phyloP scores from a whole-genome alignment of 1,140 invertebrate species.

The Drosophila auraria region DNA sequence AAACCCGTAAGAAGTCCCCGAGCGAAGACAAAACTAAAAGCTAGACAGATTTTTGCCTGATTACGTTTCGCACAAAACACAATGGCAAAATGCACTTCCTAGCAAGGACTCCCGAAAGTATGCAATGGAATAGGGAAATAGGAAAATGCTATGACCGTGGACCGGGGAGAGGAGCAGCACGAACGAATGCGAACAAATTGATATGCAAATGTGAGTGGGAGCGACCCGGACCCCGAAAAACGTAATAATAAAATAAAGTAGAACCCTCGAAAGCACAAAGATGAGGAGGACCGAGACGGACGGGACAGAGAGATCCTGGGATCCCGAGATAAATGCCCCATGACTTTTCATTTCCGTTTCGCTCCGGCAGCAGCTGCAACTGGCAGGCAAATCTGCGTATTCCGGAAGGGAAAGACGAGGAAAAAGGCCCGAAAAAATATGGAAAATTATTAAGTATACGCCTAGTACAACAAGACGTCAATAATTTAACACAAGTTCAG shows the following conservation, averaged over 20 bases:
- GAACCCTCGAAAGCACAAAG: slow-evolving; percentile 16
- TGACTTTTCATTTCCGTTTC: slow-evolving; percentile 69
- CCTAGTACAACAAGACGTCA: slow-evolving; percentile 61
- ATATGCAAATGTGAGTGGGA: slow-evolving; percentile 73
- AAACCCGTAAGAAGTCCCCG: slow-evolving; percentile 15
- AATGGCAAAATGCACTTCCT: slow-evolving; percentile 56
- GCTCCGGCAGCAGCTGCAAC: slow-evolving; percentile 61
- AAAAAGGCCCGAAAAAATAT: slow-evolving; percentile 22
- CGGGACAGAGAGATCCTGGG: slow-evolving; percentile 41
- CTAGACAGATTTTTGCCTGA: slow-evolving; percentile 64
- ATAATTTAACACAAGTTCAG: slow-evolving; percentile 61
- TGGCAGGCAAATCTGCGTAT: slow-evolving; percentile 67
- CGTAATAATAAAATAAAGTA: slow-evolving; percentile 71
- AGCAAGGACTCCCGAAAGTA: slow-evolving; percentile 53
- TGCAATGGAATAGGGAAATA: slow-evolving; percentile 45
- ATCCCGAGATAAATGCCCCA: slow-evolving; percentile 58
- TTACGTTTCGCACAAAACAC: slow-evolving; percentile 45
- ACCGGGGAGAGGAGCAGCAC: slow-evolving; percentile 32
- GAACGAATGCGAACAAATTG: slow-evolving; percentile 77
- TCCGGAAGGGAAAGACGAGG: slow-evolving; percentile 42
- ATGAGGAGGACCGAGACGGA: slow-evolving; percentile 2
- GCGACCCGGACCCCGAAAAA: slow-evolving; percentile 30
- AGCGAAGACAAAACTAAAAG: slow-evolving; percentile 36
- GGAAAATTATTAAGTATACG: slow-evolving; percentile 63
- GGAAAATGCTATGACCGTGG: slow-evolving; percentile 1